Percentiles rank a stretch among this genome's conserved stretches.
These are phyloP conservation scores for Pilophorus perplexus DNA, from an alignment of 2,888 invertebrate species.

Conservation along the genomic window DNA sequence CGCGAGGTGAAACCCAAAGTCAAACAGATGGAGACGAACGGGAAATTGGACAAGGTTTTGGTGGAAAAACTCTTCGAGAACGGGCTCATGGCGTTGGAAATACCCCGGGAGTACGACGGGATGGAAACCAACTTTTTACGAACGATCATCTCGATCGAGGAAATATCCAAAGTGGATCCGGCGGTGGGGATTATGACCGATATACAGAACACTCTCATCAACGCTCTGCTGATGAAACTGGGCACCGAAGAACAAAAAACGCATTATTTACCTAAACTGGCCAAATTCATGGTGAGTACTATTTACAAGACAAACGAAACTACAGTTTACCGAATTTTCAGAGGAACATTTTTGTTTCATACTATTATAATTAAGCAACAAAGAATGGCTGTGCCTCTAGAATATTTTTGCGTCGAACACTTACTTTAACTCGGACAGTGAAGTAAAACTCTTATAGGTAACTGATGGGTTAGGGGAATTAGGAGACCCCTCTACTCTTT, in stretches of 20 bases:
- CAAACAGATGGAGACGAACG: conserved; percentile 86
- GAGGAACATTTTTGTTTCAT: conserved; percentile 96
- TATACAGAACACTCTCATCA: conserved; percentile 92
- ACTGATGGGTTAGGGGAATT: too few relatives aligned
- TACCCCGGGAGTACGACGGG: conserved; percentile 82
- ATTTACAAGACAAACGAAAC: conserved; percentile 90
- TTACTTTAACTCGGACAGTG: too few relatives aligned
- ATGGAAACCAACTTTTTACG: conserved; percentile 87
- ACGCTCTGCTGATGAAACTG: conserved; percentile 76
- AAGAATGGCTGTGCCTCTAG: too few relatives aligned
- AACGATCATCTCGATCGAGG: conserved; percentile 86
- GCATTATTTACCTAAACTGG: conserved; percentile 81
- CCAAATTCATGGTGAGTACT: conserved; percentile 84
- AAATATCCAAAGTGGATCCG: conserved; percentile 89
- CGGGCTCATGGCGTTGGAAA: conserved; percentile 91
- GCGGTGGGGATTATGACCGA: conserved; percentile 87
- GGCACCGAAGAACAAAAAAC: conserved; percentile 85
- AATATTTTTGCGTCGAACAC: too few relatives aligned
- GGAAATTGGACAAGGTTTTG: conserved; percentile 73
- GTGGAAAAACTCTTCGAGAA: conserved; percentile 82
- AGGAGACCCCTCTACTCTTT: too few relatives aligned
- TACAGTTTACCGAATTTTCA: too few relatives aligned
- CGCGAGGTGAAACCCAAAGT: conserved; percentile 89
- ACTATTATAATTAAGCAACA: conserved; percentile 86
- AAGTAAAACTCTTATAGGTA: too few relatives aligned